Evolutionary conservation across 2,888 invertebrate genomes (phyloP).

Genomic region (Alsophila aescularia): DNA sequence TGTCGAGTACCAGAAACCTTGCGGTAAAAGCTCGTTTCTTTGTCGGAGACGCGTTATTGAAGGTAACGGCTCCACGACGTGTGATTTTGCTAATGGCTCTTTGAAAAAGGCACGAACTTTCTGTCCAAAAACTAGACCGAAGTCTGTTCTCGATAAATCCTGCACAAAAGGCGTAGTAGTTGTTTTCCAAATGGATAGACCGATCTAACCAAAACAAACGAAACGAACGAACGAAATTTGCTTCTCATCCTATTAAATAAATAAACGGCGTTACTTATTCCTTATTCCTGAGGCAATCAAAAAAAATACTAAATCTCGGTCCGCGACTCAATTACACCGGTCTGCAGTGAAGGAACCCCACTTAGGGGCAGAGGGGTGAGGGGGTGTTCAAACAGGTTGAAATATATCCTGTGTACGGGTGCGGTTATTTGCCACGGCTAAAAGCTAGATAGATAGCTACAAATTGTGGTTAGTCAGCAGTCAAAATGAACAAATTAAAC

Average conservation of each 20-base stretch:
- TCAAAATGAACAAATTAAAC: too few relatives aligned
- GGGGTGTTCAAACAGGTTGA: constrained; percentile 33
- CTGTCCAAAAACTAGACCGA: too few relatives aligned
- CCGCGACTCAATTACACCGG: constrained; percentile 27
- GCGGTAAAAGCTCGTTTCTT: constrained; percentile 11
- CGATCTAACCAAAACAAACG: constrained; percentile 3
- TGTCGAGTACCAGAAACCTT: background rate
- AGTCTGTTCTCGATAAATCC: too few relatives aligned
- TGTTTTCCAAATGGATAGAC: background rate
- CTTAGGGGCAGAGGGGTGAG: background rate
- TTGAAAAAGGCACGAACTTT: constrained; percentile 5
- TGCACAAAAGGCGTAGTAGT: background rate
- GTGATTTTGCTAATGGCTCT: constrained; percentile 15
- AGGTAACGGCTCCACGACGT: constrained; percentile 3
- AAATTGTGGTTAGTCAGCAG: background rate
- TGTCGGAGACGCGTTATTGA: constrained; percentile 6
- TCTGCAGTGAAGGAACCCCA: constrained; percentile 1
- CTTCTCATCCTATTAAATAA: constrained; percentile 20
- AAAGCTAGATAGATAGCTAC: background rate
- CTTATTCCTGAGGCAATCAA: constrained; percentile 23
- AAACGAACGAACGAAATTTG: constrained; percentile 3
- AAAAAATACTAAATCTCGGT: constrained; percentile 27
- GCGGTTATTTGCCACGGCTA: constrained; percentile 14
- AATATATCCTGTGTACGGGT: constrained; percentile 13
- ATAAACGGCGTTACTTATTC: constrained; percentile 21